These are phyloP conservation scores for Perccottus glenii DNA, from an alignment of 2,113 vertebrate species.

Conservation along the genomic window DNA sequence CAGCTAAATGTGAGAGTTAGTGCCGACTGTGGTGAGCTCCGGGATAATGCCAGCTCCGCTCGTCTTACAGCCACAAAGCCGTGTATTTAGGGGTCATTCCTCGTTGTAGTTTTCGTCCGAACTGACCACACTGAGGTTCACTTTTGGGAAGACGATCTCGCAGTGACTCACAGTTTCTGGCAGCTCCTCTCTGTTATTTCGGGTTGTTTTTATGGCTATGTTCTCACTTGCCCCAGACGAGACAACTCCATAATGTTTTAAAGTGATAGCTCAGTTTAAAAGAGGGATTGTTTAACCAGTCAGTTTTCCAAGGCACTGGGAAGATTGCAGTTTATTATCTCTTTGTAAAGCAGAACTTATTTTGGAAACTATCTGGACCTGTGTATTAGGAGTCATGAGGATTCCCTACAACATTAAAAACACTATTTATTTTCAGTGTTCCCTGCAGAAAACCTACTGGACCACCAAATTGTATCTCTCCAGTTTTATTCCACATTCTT, in stretches of 20 bases:
- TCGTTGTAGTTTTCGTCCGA: background rate
- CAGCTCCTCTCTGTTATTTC: background rate
- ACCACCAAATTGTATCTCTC: no score
- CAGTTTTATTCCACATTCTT: no score
- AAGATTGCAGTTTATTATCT: no score
- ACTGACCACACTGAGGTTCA: background rate
- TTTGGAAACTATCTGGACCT: no score
- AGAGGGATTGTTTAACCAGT: no score
- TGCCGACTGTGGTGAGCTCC: conserved; percentile 63
- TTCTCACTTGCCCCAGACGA: background rate
- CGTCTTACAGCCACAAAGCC: background rate
- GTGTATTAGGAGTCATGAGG: no score
- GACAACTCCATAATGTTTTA: background rate
- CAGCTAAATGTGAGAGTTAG: conserved; percentile 47
- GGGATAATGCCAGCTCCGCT: conserved; percentile 27
- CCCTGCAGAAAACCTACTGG: no score
- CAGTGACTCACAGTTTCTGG: background rate
- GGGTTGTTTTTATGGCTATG: background rate
- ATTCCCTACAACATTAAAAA: no score
- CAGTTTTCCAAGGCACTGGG: no score
- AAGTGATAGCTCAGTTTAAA: no score
- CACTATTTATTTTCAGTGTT: no score
- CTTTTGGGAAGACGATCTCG: background rate
- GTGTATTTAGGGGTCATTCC: background rate
- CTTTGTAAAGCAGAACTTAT: no score